These are phyloP conservation scores for Probosciger aterrimus DNA, from an alignment of 2,113 vertebrate genomes.

Conservation along the genomic window DNA sequence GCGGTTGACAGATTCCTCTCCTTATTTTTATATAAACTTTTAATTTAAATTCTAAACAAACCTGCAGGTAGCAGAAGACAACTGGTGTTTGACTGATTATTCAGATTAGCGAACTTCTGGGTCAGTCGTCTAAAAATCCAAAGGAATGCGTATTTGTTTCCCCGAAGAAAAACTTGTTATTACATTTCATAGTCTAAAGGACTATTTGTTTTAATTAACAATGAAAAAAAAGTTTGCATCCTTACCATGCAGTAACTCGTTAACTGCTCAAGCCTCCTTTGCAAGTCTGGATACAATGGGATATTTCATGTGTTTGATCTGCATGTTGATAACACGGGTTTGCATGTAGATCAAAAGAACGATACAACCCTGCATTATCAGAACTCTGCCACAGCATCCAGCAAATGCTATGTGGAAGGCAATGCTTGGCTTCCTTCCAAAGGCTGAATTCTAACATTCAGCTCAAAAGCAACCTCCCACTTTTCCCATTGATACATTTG, in stretches of 20 bases:
- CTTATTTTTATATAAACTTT: background rate
- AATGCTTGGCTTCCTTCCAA: background rate
- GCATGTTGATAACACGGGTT: background rate
- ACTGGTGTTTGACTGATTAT: background rate
- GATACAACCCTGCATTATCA: background rate
- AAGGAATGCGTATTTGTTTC: background rate
- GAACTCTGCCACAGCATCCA: background rate
- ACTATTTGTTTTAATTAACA: background rate
- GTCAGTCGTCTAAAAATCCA: background rate
- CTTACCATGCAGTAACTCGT: background rate
- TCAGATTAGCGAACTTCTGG: background rate
- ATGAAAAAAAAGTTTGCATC: background rate
- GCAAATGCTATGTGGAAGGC: background rate
- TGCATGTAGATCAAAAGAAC: background rate
- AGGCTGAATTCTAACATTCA: background rate
- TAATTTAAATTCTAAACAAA: background rate
- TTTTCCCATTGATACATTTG: accelerated
- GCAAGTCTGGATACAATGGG: background rate
- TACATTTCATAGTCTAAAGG: background rate
- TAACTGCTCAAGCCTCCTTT: background rate
- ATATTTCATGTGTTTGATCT: background rate
- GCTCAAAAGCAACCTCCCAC: background rate
- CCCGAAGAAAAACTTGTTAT: background rate
- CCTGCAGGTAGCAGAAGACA: background rate
- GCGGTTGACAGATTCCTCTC: background rate